Percentiles rank a stretch among this genome's conserved stretches.
Conservation (phyloP, 2,113 vertebrate species). For the Dasyurus viverrinus region DNA sequence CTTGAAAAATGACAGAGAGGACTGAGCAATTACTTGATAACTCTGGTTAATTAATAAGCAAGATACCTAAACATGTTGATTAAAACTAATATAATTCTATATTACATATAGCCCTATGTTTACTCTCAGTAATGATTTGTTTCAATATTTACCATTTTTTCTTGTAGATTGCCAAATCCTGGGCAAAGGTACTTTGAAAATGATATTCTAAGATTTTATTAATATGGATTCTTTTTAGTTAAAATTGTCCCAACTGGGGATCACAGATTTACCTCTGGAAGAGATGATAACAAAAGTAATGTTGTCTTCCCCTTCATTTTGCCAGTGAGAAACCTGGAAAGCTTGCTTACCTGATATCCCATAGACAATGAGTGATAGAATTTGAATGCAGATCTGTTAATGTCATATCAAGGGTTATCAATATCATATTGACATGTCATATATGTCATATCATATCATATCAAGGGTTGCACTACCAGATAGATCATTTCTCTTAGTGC, state of each 20-base stretch:
- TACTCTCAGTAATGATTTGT: background rate
- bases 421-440: no score
- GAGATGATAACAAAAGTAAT: background rate
- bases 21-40: background rate
- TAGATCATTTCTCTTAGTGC: background rate
- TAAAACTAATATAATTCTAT: background rate
- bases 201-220: background rate
- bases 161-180: background rate
- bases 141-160: background rate
- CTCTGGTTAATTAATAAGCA: background rate
- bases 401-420: background rate
- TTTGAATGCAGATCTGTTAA: background rate
- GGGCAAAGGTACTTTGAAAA: background rate
- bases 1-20: background rate
- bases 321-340: background rate
- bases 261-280: background rate
- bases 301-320: background rate
- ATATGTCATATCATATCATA: no score
- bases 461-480: background rate
- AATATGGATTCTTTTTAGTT: slow-evolving; percentile 12
- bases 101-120: background rate
- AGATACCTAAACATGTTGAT: background rate
- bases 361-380: background rate
- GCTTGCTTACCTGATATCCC: background rate
- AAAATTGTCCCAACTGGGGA: background rate